A percentile compares a stretch with the other conserved stretches of the same genome.
phyloP scores from a whole-genome alignment of 2,113 vertebrate species.

The Daboia siamensis region DNA sequence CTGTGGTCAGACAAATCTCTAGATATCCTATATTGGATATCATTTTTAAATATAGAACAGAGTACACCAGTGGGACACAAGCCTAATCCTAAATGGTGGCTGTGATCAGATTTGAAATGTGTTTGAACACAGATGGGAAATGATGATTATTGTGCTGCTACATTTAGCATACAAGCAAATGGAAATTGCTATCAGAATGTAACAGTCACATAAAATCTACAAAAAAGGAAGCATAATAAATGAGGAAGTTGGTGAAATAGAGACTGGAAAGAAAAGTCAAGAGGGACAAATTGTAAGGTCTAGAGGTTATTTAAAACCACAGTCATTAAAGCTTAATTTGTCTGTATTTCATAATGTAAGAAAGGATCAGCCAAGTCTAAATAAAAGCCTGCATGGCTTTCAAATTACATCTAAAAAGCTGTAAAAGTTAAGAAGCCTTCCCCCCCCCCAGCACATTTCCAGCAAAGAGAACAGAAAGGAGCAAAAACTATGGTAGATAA shows the following conservation, averaged over 20 bases:
- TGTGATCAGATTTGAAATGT: neutral
- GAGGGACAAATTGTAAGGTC: neutral
- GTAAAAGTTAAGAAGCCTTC: neutral
- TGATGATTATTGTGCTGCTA: neutral
- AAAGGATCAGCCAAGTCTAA: neutral
- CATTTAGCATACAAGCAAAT: neutral
- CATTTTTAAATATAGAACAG: neutral
- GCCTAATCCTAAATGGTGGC: neutral
- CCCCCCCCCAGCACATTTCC: neutral
- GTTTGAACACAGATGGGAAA: neutral
- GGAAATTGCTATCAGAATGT: neutral
- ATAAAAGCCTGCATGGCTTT: neutral
- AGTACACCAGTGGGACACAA: neutral
- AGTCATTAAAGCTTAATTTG: neutral
- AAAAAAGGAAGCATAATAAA: neutral
- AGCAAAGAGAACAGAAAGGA: neutral
- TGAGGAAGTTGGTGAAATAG: neutral
- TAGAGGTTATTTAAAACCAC: neutral
- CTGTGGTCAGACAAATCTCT: neutral
- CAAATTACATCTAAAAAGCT: neutral
- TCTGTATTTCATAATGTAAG: neutral
- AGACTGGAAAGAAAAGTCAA: neutral
- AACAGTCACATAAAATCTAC: neutral
- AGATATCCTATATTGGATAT: neutral
- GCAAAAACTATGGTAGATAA: neutral